Conservation (phyloP, 1,140 invertebrate genomes). For the Zeugodacus cucurbitae region DNA sequence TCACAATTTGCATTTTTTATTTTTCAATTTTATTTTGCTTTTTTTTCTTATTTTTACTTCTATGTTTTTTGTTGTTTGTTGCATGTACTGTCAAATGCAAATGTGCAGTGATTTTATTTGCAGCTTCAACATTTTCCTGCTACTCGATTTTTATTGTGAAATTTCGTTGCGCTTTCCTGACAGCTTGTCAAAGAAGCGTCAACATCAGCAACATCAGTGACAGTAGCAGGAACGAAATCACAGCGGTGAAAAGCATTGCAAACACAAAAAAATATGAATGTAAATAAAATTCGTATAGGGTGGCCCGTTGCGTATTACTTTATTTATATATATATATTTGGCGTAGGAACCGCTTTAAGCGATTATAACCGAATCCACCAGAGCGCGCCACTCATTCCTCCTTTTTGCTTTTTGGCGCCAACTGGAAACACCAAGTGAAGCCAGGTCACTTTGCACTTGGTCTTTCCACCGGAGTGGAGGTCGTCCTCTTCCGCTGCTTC, state of each 20-base stretch:
- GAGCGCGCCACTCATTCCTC: no score
- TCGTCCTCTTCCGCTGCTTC: no score
- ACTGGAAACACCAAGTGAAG: no score
- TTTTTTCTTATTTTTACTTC: not conserved
- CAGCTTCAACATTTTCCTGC: not conserved
- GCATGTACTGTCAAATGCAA: conserved; percentile 15
- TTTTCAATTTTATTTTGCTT: not conserved
- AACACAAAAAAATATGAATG: not conserved
- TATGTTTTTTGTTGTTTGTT: not conserved
- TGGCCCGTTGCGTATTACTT: no score
- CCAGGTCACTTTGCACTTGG: no score
- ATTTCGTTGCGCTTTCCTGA: conserved; percentile 28
- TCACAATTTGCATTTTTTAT: not conserved
- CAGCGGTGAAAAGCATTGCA: not conserved
- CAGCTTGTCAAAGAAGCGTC: conserved; percentile 34
- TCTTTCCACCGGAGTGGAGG: no score
- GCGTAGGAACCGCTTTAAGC: no score
- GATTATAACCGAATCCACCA: no score
- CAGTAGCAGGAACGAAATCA: not conserved
- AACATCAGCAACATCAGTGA: conserved; percentile 30
- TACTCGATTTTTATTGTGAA: conserved; percentile 17
- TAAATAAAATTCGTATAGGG: not conserved
- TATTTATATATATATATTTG: no score
- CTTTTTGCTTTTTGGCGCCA: no score
- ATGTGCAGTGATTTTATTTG: conserved; percentile 35